Conservation (phyloP, 2,113 vertebrate genomes). For the Anser brachyrhynchus region DNA sequence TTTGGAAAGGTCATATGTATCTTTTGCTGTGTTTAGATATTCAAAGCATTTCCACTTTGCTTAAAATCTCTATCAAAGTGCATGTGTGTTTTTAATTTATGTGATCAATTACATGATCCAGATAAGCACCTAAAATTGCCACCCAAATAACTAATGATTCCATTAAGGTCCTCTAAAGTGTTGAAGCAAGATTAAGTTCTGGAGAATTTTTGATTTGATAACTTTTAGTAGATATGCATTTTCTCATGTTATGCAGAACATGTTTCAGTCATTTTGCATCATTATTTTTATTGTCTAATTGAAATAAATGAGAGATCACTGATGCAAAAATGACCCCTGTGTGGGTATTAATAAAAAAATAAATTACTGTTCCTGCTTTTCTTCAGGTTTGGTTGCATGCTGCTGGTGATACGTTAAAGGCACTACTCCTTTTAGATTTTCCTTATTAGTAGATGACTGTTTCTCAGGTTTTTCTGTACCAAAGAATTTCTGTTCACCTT, state of each 20-base stretch:
- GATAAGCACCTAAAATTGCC: background rate
- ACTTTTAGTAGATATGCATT: background rate
- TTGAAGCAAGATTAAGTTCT: background rate
- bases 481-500: background rate
- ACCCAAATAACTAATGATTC: background rate
- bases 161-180: background rate
- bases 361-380: background rate
- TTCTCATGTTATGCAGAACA: background rate
- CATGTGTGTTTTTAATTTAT: background rate
- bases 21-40: background rate
- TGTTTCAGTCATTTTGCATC: background rate
- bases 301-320: background rate
- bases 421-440: background rate
- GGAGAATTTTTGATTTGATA: background rate
- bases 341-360: background rate
- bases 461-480: background rate
- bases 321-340: rapidly evolving
- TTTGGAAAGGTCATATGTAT: background rate
- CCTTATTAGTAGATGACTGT: background rate
- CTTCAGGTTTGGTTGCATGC: background rate
- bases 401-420: background rate
- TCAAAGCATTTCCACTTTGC: background rate
- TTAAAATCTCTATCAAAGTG: background rate
- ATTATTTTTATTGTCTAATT: background rate
- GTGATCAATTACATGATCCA: background rate